Conservation (phyloP, 2,888 invertebrate species). For the Brachyptera putata region DNA sequence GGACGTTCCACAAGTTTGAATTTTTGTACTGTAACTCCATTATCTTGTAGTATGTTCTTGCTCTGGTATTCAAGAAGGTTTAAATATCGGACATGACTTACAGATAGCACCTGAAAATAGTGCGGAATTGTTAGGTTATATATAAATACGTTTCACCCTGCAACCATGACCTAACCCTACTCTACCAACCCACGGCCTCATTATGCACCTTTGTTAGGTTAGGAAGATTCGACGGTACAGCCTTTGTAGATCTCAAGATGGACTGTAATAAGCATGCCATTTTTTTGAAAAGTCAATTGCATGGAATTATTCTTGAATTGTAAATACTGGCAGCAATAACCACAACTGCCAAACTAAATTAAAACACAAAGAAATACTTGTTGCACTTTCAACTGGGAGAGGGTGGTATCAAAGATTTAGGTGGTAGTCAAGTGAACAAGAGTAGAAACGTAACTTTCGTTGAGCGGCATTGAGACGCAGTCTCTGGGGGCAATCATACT, state of each 20-base stretch:
- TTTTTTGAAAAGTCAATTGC: no score
- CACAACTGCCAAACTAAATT: no score
- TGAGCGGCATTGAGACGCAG: no score
- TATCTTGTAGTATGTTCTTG: constrained; percentile 81
- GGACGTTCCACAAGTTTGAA: constrained; percentile 76
- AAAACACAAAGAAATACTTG: no score
- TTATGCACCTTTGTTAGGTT: background rate
- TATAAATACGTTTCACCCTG: no score
- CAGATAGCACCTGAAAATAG: background rate
- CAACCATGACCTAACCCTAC: background rate
- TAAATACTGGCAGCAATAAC: no score
- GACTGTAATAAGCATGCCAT: background rate
- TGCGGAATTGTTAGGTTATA: background rate
- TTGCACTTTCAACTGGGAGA: no score
- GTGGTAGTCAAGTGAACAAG: no score
- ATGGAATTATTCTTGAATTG: no score
- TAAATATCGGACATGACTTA: constrained; percentile 57
- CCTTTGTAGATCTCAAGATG: background rate
- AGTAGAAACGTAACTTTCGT: no score
- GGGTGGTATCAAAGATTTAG: no score
- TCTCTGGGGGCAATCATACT: no score
- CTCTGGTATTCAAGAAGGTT: constrained; percentile 97
- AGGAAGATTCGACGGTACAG: background rate
- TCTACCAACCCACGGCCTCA: background rate
- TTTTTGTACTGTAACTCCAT: constrained; percentile 82